These are phyloP conservation scores for Stomorhina lunata DNA, from an alignment of 2,888 invertebrate genomes.

Conservation along the genomic window DNA sequence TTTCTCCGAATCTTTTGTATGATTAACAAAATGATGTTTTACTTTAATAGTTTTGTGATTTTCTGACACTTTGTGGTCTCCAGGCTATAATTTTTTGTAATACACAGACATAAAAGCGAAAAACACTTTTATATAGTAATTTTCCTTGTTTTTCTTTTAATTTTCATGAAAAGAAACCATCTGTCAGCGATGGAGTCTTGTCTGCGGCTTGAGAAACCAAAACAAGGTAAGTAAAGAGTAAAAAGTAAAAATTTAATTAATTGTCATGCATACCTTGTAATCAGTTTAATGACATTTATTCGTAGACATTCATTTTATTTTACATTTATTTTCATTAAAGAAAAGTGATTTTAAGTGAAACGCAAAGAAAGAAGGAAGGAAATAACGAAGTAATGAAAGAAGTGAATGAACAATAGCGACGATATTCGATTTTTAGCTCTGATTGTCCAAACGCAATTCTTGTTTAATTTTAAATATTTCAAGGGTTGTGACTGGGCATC, in stretches of 20 bases:
- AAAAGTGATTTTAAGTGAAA: slow-evolving; percentile 21
- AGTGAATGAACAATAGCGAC: background rate
- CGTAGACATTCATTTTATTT: background rate
- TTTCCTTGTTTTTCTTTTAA: background rate
- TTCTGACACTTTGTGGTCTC: slow-evolving; percentile 65
- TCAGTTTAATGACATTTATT: background rate
- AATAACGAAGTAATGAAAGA: too few species aligned
- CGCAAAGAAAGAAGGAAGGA: background rate
- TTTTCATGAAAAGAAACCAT: too few species aligned
- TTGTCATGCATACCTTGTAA: background rate
- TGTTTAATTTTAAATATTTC: slow-evolving; percentile 78
- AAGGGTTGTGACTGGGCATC: slow-evolving; percentile 81
- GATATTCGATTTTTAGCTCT: slow-evolving; percentile 80
- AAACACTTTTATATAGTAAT: background rate
- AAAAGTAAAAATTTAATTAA: slow-evolving; percentile 23
- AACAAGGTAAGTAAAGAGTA: slow-evolving; percentile 1
- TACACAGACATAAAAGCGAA: background rate
- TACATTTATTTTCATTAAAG: background rate
- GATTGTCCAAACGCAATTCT: slow-evolving; percentile 81
- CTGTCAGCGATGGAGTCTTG: background rate
- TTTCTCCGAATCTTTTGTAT: background rate
- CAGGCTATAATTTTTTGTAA: slow-evolving; percentile 22
- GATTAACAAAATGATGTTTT: slow-evolving; percentile 13
- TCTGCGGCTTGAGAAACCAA: background rate
- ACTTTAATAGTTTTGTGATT: slow-evolving; percentile 66